Evolutionary conservation across 2,797 vertebrate species (phyloP).

Genomic region (Alosa sapidissima): DNA sequence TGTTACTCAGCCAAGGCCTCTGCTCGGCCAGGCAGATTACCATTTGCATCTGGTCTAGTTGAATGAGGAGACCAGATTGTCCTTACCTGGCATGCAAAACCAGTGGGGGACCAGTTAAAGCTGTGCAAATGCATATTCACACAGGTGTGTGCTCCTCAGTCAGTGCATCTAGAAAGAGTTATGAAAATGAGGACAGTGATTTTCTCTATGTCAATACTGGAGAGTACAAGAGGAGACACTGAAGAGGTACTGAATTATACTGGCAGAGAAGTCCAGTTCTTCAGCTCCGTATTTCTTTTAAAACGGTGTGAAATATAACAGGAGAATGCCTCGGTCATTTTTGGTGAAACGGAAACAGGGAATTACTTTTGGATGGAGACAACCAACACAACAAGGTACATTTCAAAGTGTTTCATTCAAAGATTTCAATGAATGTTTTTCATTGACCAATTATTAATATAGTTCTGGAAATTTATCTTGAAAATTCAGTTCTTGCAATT

Average conservation of each 20-base stretch:
- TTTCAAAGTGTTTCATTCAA: background rate
- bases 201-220: constrained; percentile 53
- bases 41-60: constrained; percentile 81
- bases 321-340: constrained; percentile 75
- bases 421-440: background rate
- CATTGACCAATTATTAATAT: background rate
- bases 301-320: background rate
- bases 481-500: too few species aligned
- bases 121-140: constrained; percentile 60
- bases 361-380: constrained; percentile 70
- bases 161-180: constrained; percentile 56
- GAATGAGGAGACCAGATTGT: constrained; percentile 74
- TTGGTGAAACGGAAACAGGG: constrained; percentile 76
- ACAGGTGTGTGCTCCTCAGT: constrained; percentile 68
- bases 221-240: constrained; percentile 15
- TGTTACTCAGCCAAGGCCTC: constrained; percentile 73
- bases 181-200: constrained; percentile 75
- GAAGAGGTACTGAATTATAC: background rate
- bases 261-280: background rate
- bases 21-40: constrained; percentile 61
- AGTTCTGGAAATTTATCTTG: background rate
- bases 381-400: constrained; percentile 51
- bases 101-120: constrained; percentile 76
- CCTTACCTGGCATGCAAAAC: constrained; percentile 81
- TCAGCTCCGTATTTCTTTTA: background rate